A percentile compares a stretch with the other conserved stretches of the same genome.
Conservation (phyloP, 2,113 vertebrate genomes). For the Pseudonaja textilis region DNA sequence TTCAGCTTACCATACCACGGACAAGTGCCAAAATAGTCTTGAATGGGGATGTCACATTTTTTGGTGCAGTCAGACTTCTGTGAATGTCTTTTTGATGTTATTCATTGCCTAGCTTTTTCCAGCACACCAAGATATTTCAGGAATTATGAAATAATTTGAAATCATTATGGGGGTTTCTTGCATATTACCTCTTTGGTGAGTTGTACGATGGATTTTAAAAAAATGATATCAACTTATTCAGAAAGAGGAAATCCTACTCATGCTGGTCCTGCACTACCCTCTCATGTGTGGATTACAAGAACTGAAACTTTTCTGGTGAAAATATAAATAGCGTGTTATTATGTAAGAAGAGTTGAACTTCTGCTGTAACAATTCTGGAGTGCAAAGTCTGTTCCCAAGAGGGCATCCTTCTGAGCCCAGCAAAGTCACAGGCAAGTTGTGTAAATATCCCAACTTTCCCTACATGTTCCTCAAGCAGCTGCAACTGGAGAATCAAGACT, state of each 20-base stretch:
- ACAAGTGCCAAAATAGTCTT: constrained; percentile 81
- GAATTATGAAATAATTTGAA: neutral
- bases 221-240: constrained; percentile 35
- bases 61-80: constrained; percentile 86
- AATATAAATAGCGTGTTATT: neutral
- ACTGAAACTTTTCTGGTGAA: constrained; percentile 43
- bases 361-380: neutral
- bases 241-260: constrained; percentile 66
- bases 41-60: constrained; percentile 89
- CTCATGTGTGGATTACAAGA: constrained; percentile 56
- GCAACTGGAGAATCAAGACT: neutral
- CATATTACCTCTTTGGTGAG: neutral
- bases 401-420: neutral
- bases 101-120: constrained; percentile 5
- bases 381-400: neutral
- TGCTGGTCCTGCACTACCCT: constrained; percentile 30
- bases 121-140: constrained; percentile 15
- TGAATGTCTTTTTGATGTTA: constrained; percentile 61
- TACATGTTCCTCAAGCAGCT: neutral
- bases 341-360: neutral
- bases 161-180: neutral
- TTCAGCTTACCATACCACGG: constrained; percentile 90
- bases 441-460: neutral
- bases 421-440: neutral
- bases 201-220: neutral